Base-by-base conservation (phyloP, 2,113 vertebrate species). In the Todiramphus chloris region DNA sequence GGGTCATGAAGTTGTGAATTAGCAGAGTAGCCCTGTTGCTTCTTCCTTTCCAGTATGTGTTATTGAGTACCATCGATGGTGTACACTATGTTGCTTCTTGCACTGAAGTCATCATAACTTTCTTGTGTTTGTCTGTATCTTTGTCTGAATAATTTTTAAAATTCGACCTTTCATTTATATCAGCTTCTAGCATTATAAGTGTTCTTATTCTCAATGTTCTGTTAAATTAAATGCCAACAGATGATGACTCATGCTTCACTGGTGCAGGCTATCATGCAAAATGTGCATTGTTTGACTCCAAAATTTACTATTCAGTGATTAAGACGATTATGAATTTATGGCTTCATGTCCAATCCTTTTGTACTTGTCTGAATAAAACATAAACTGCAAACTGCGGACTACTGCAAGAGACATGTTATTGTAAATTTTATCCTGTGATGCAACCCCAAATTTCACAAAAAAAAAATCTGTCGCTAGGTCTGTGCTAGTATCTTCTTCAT, bases 221-320 rank as follows among this genome's bases (percentile, higher is more conserved):
- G 28, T 72, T 77, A 89, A 94, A 81, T 72, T 85, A 85, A 82
- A 82, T 73, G 64, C 41, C 86, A 89, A 77, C 59, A 94, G 33
- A 58, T 82, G 76, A 78, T 77, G 53, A 82, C 70, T 82, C 16
- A 48, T 56, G 58, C 41, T 56, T 92, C 53, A 39, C 41, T 92
- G 21, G 41, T 68, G 41, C 59, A 55, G 8, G 63, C 81, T 82
- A 60, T 58, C 28, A 41, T 73, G 41, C 41, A 73, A 84, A 53
- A 43, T 80, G 41, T 66, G 27, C 41, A 30, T 27, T 82, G 59
- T 80, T 89, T 86, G 10, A 68, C 70, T 78, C 33, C 9, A 67
- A 16, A 53, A 67, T 70, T 73, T 41, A 68, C 41, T 74, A 78
- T 68, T 89, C 78, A 51, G 37, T 63, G 59, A 83, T 91, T 62